Evolutionary conservation across 2,888 invertebrate species (phyloP).

Genomic region (Beris chalybata): DNA sequence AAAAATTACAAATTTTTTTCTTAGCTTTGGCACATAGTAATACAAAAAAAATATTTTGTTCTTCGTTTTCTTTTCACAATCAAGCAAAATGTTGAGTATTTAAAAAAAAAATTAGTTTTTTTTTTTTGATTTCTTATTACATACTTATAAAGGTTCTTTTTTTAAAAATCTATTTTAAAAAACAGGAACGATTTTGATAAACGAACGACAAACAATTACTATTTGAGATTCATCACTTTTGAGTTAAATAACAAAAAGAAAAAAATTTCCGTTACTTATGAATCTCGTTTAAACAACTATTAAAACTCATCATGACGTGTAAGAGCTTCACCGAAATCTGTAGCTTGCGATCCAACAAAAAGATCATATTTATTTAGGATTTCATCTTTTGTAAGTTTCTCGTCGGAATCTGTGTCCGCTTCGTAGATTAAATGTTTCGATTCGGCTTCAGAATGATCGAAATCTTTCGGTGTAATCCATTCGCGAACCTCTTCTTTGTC

Average conservation of each 20-base stretch:
- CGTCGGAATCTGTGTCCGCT: constrained; percentile 90
- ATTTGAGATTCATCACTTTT: constrained; percentile 15
- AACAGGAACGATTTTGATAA: not conserved
- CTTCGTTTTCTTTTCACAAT: not conserved
- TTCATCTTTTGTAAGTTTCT: constrained; percentile 84
- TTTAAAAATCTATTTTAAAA: not conserved
- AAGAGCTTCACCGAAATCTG: constrained; percentile 97
- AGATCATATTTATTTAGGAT: constrained; percentile 93
- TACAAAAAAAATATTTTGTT: constrained; percentile 18
- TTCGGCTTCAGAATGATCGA: constrained; percentile 96
- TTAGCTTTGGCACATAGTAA: constrained; percentile 30
- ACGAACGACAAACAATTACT: not conserved
- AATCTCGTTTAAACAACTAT: constrained; percentile 38
- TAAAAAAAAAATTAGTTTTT: constrained; percentile 19
- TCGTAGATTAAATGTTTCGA: constrained; percentile 93
- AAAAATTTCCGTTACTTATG: not conserved
- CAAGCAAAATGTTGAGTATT: constrained; percentile 25
- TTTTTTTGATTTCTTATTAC: constrained; percentile 5
- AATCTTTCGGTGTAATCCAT: constrained; percentile 95
- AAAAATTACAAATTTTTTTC: constrained; percentile 25
- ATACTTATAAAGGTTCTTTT: not conserved
- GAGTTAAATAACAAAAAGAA: not conserved
- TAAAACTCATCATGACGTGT: constrained; percentile 95
- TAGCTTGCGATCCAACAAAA: constrained; percentile 98
- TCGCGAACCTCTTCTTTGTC: constrained; percentile 84